Percentiles rank a stretch among this genome's conserved stretches.
Evolutionary conservation across 1,140 invertebrate genomes (phyloP).

Genomic region (Cyrtorhinus lividipennis): DNA sequence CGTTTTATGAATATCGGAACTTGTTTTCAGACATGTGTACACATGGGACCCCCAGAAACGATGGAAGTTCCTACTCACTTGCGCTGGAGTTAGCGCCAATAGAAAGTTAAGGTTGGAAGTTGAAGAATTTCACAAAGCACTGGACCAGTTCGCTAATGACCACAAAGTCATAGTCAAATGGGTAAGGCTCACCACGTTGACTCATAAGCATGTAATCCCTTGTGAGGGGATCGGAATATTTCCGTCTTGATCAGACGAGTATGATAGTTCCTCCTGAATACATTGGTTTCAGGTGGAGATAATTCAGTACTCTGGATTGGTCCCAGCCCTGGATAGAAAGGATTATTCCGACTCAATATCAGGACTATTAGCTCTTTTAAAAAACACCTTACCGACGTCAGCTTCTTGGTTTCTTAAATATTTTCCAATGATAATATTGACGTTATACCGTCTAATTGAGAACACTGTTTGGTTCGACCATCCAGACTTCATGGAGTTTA

Average conservation of each 20-base stretch:
- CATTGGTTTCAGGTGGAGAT: neutral
- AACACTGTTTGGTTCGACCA: constrained; percentile 11
- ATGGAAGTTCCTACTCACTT: constrained; percentile 30
- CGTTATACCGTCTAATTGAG: constrained; percentile 13
- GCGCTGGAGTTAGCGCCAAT: constrained; percentile 18
- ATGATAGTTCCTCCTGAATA: too few relatives aligned
- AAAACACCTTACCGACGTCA: constrained; percentile 13
- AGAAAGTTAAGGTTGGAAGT: neutral
- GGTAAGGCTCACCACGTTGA: constrained; percentile 11
- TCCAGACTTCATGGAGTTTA: constrained; percentile 12
- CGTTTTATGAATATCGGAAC: too few relatives aligned
- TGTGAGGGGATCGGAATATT: too few relatives aligned
- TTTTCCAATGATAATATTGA: constrained; percentile 10
- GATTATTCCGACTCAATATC: constrained; percentile 14
- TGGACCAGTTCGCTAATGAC: constrained; percentile 6
- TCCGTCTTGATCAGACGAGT: too few relatives aligned
- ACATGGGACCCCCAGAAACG: constrained; percentile 29
- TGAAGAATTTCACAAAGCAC: constrained; percentile 3
- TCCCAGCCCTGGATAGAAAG: neutral
- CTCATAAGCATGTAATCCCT: too few relatives aligned
- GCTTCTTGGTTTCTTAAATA: constrained; percentile 10
- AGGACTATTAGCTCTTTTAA: constrained; percentile 3
- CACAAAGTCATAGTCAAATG: constrained; percentile 11
- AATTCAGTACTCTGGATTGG: neutral
- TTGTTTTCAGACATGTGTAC: constrained; percentile 28